Evolutionary conservation across 2,797 vertebrate genomes (phyloP).

Genomic region (Gallirallus australis): DNA sequence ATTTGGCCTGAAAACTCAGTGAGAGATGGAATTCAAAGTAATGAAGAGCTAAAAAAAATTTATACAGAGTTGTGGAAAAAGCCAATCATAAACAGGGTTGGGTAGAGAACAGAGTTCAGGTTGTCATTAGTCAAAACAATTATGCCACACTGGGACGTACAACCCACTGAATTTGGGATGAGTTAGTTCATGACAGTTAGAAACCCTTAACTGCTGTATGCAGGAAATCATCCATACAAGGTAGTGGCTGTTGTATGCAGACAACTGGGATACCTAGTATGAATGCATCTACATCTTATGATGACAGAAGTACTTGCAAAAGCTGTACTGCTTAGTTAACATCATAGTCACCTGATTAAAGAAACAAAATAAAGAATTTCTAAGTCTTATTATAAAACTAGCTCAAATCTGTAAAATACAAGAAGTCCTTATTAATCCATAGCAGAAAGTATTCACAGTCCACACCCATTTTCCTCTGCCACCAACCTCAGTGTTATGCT

Average conservation of each 20-base stretch:
- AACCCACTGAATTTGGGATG: not conserved
- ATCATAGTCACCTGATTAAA: not conserved
- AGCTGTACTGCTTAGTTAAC: not conserved
- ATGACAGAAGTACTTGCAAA: not conserved
- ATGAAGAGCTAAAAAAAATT: not conserved
- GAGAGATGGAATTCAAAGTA: not conserved
- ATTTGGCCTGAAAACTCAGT: not conserved
- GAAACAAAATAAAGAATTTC: not conserved
- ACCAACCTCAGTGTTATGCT: not conserved
- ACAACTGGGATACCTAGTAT: not conserved
- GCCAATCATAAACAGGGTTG: not conserved
- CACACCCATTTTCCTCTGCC: not conserved
- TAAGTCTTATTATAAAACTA: not conserved
- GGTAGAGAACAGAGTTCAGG: not conserved
- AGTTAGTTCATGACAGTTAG: not conserved
- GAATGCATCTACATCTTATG: not conserved
- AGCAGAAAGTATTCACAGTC: not conserved
- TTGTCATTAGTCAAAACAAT: slow-evolving; percentile 22
- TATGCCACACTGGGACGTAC: not conserved
- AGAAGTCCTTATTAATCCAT: not conserved
- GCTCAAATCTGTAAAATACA: not conserved
- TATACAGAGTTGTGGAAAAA: not conserved
- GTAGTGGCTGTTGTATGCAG: not conserved
- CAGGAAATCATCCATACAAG: not conserved
- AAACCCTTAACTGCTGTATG: not conserved